A percentile compares a stretch with the other conserved stretches of the same genome.
Evolutionary conservation across 2,113 vertebrate species (phyloP).

Genomic region (Amphiprion ocellaris): DNA sequence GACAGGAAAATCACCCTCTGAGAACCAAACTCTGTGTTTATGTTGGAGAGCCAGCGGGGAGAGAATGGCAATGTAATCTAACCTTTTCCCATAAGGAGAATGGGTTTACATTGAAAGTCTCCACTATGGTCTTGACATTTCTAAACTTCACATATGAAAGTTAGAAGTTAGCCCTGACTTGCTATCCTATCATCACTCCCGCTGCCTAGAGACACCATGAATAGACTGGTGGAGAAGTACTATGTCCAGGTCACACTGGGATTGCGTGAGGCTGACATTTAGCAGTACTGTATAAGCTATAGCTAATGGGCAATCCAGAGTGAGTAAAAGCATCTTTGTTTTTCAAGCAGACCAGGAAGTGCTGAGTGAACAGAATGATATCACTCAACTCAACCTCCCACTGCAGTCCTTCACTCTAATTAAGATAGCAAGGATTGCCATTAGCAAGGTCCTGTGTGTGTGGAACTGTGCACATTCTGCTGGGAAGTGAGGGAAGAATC

Average conservation of each 20-base stretch:
- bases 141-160: constrained; percentile 46
- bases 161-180: constrained; percentile 33
- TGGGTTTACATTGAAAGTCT: constrained; percentile 46
- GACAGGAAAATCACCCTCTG: constrained; percentile 31
- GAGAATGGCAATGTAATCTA: constrained; percentile 58
- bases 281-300: constrained; percentile 39
- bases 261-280: constrained; percentile 63
- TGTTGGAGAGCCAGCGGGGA: constrained; percentile 45
- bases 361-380: constrained; percentile 57
- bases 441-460: constrained; percentile 27
- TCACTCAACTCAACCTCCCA: constrained; percentile 45
- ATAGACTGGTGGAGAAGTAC: constrained; percentile 40
- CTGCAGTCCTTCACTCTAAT: constrained; percentile 51
- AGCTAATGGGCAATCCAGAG: constrained; percentile 54
- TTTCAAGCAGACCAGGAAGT: constrained; percentile 52
- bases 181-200: constrained; percentile 34
- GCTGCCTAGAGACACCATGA: constrained; percentile 31
- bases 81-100: constrained; percentile 54
- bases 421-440: constrained; percentile 29
- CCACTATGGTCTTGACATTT: constrained; percentile 60
- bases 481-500: background rate
- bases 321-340: constrained; percentile 58
- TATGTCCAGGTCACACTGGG: constrained; percentile 37
- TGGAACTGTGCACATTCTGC: background rate
- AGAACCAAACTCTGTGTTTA: constrained; percentile 51